A percentile compares a stretch with the other conserved stretches of the same genome.
Conservation (phyloP, 2,113 vertebrate species). For the Corvus moneduloides region DNA sequence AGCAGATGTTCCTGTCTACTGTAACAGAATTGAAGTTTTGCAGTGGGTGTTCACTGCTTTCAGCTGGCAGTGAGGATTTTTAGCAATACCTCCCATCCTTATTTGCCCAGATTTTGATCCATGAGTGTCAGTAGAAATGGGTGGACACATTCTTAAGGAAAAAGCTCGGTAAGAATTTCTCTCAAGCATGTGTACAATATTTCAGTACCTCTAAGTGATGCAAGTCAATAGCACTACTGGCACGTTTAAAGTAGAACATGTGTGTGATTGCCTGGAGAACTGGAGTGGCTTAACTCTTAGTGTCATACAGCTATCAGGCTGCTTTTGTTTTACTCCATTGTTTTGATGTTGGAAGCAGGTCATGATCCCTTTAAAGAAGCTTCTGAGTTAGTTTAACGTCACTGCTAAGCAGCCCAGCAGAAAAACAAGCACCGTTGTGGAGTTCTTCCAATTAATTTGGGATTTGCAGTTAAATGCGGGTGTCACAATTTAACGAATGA, state of each 20-base stretch:
- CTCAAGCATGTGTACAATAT: background rate
- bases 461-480: conserved; percentile 40
- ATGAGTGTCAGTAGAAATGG: accelerated
- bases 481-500: conserved; percentile 6
- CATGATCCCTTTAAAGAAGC: background rate
- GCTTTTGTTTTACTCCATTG: background rate
- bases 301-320: background rate
- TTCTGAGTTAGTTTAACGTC: conserved; percentile 15
- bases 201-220: background rate
- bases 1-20: background rate
- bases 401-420: background rate
- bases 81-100: background rate
- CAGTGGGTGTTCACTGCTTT: background rate
- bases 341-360: background rate
- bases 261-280: background rate
- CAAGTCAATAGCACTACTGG: background rate
- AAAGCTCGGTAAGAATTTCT: background rate
- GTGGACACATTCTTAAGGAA: background rate
- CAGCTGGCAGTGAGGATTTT: background rate
- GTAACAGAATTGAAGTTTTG: background rate
- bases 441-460: conserved; percentile 40
- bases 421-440: background rate
- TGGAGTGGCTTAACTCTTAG: background rate
- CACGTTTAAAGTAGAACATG: background rate
- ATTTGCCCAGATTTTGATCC: background rate